Base-by-base conservation (phyloP, 1,140 invertebrate genomes). In the Hermatobates lingyangjiaoensis region DNA sequence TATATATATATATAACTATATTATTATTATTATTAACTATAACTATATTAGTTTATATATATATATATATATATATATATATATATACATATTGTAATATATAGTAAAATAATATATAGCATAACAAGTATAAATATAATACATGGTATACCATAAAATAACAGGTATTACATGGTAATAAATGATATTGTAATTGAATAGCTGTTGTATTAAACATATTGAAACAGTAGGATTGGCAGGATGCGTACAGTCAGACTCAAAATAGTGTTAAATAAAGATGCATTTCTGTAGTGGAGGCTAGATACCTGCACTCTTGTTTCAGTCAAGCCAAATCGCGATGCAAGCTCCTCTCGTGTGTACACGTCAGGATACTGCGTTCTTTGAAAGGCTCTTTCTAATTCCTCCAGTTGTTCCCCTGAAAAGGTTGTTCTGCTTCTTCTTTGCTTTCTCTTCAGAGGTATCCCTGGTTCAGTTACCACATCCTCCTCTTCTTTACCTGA, bases 261-360 rank as follows among this genome's bases (percentile, higher is more conserved):
- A 34, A 15, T 34, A 34, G 15, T 7, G 28, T 7, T 34, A 34
- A 34, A 15, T 34, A 15, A 34, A 7, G 7, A 7, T 7, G 7
- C 7, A 34, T 7, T 7, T 15, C 7, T 15, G 28, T 34, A 34
- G 21, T 42, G n/a, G n/a, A n/a, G n/a, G n/a, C n/a, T n/a, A n/a
- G n/a, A n/a, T 46, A 46, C 45, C 45, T 46, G 45, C 21, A 46
- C 26, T 46, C 45, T 46, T 24, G 45, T 27, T 20, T 46, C 45
- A 14, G 45, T 46, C 7, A 46, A 24, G 3, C 45, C 45, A 46
- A 46, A 46, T 20, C 45, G 21, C 12, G 7, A 24, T 27, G 45
- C 45, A 7, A 46, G 24, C 3, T 46, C 23, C 18, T 46, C 45
- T 18, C 45, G 21, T 4, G 45, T 46, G 45, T 46, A 46, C 3